Conservation (phyloP, 2,113 vertebrate species). For the Arenaria interpres region DNA sequence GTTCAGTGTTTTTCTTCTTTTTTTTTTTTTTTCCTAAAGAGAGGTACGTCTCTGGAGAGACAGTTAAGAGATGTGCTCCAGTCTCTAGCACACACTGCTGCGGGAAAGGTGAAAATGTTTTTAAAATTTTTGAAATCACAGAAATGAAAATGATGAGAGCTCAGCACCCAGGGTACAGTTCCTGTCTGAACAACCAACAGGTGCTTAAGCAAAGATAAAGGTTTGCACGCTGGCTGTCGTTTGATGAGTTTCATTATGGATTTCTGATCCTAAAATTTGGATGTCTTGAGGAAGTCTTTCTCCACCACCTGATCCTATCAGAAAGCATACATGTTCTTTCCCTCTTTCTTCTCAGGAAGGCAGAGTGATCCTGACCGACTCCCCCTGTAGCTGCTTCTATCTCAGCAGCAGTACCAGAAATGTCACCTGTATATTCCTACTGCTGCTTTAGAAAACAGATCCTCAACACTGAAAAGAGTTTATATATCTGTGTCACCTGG, state of each 20-base stretch:
- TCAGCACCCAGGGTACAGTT: background rate
- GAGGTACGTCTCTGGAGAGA: constrained; percentile 59
- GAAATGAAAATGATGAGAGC: background rate
- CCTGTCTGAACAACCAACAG: constrained; percentile 6
- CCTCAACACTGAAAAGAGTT: background rate
- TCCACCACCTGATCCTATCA: background rate
- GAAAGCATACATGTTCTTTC: background rate
- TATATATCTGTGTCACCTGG: background rate
- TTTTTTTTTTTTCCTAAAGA: background rate
- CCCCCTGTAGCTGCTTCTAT: background rate
- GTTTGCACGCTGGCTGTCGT: background rate
- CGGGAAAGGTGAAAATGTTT: constrained; percentile 16
- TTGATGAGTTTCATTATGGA: background rate
- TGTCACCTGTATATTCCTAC: background rate
- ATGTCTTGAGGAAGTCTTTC: background rate
- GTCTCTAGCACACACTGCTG: background rate
- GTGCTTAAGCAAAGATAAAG: constrained; percentile 9
- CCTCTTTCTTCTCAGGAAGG: background rate
- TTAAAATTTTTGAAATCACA: background rate
- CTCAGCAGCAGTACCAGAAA: background rate
- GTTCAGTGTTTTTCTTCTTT: constrained; percentile 72
- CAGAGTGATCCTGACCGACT: background rate
- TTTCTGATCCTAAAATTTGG: background rate
- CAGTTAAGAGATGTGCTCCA: constrained; percentile 60
- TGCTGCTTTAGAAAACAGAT: background rate